phyloP scores from a whole-genome alignment of 2,888 invertebrate genomes.

The Tuta absoluta region DNA sequence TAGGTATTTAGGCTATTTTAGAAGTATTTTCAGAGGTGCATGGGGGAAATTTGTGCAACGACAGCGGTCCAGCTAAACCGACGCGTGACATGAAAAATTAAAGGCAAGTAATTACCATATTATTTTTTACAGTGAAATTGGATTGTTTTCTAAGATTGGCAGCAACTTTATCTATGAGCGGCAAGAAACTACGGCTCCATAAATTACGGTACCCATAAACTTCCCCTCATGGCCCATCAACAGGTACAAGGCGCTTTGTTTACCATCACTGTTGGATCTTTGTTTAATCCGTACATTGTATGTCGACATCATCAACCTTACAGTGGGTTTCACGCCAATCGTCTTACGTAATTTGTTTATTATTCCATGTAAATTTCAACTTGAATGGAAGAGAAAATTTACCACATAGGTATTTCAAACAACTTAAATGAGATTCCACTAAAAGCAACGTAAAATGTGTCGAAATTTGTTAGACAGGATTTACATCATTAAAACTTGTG shows the following conservation, averaged over 20 bases:
- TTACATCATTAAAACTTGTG: no score
- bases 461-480: no score
- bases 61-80: no score
- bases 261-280: background rate
- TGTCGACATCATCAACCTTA: background rate
- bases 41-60: no score
- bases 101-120: background rate
- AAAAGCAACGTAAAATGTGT: no score
- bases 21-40: background rate
- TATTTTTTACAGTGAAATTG: background rate
- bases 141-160: background rate
- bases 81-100: background rate
- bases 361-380: no score
- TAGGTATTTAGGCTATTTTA: background rate
- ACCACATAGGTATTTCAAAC: no score
- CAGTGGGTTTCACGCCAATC: background rate
- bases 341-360: background rate
- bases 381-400: no score
- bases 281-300: background rate
- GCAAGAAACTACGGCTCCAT: background rate
- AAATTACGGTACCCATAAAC: background rate
- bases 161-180: background rate
- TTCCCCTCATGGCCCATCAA: background rate
- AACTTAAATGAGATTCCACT: no score
- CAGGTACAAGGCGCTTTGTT: background rate